Evolutionary conservation across 1,140 invertebrate species (phyloP).

Genomic region (Drosophila bipectinata): DNA sequence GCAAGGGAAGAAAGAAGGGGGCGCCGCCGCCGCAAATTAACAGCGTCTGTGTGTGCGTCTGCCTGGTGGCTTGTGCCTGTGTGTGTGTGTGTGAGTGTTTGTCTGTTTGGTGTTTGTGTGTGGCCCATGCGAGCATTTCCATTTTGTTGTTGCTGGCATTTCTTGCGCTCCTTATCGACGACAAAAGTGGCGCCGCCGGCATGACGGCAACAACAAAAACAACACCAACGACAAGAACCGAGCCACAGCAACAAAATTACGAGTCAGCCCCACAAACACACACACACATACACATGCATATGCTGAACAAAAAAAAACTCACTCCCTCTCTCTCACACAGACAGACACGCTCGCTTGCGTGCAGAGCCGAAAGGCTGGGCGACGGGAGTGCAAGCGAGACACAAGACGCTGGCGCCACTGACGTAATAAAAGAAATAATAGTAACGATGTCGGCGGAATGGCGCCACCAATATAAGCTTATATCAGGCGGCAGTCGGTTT

Average conservation of each 20-base stretch:
- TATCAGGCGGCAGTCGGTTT: slow-evolving; percentile 75
- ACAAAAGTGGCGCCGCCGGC: slow-evolving; percentile 77
- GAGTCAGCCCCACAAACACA: slow-evolving; percentile 54
- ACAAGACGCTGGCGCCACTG: slow-evolving; percentile 82
- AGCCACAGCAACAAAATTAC: slow-evolving; percentile 40
- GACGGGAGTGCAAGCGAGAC: slow-evolving; percentile 58
- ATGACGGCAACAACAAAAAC: slow-evolving; percentile 64
- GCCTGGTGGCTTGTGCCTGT: too few relatives aligned
- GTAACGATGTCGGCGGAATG: slow-evolving; percentile 82
- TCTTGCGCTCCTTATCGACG: slow-evolving; percentile 79
- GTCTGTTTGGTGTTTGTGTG: slow-evolving; percentile 41
- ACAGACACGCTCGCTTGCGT: slow-evolving; percentile 61
- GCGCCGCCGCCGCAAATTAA: slow-evolving; percentile 65
- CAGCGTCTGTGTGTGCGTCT: slow-evolving; percentile 32
- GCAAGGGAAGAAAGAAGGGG: not conserved
- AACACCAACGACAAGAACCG: not conserved
- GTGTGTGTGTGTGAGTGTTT: slow-evolving; percentile 7
- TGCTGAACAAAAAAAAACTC: slow-evolving; percentile 1
- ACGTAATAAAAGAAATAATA: slow-evolving; percentile 84
- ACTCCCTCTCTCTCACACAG: slow-evolving; percentile 24
- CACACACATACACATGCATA: slow-evolving; percentile 25
- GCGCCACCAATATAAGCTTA: slow-evolving; percentile 82
- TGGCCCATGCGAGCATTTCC: slow-evolving; percentile 70
- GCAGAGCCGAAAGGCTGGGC: slow-evolving; percentile 53
- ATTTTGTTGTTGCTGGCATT: slow-evolving; percentile 78